Conservation (phyloP, 2,113 vertebrate genomes). For the Aldabrachelys gigantea region DNA sequence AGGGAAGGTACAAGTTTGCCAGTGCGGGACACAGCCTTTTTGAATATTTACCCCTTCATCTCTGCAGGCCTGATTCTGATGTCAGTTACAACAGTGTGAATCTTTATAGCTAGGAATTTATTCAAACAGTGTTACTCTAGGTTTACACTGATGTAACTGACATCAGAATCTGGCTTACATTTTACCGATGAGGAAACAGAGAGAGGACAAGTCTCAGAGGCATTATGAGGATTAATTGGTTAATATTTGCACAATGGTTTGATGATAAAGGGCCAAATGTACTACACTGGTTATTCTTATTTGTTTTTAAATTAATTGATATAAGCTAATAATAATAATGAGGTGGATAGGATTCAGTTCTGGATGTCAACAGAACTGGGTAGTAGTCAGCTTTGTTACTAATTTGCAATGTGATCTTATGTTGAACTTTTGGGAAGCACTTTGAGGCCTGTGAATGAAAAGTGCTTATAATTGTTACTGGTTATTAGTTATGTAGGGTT, state of each 20-base stretch:
- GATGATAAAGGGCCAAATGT: background rate
- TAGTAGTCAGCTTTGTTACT: background rate
- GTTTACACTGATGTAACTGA: background rate
- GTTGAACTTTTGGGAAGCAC: background rate
- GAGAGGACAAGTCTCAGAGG: background rate
- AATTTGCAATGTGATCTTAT: background rate
- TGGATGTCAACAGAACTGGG: background rate
- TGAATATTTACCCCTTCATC: background rate
- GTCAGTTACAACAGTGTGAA: background rate
- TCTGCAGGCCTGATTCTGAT: background rate
- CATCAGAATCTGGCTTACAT: background rate
- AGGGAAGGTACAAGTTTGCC: background rate
- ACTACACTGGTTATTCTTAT: background rate
- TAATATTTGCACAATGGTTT: background rate
- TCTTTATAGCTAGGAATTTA: background rate
- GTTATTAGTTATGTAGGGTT: background rate
- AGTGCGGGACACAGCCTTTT: background rate
- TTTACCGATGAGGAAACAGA: too few relatives aligned
- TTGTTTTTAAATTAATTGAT: background rate
- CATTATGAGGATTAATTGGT: background rate
- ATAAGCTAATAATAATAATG: background rate
- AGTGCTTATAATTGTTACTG: background rate
- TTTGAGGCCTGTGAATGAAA: background rate
- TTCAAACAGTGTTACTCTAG: background rate
- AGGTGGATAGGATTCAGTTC: background rate